Conservation (phyloP, 2,888 invertebrate species). For the Heliconius hortense region DNA sequence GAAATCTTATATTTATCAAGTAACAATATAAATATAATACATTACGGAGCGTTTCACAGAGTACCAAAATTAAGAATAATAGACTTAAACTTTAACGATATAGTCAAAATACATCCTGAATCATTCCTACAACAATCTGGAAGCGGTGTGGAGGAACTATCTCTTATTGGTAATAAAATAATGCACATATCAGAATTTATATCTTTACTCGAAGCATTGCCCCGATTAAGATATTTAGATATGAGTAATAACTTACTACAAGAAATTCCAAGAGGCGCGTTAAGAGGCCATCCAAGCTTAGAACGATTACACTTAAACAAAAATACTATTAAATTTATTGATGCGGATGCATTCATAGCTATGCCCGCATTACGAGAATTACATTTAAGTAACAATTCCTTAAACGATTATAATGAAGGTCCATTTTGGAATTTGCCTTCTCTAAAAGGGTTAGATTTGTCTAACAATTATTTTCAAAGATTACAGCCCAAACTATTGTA, state of each 20-base stretch:
- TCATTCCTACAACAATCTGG: constrained; percentile 89
- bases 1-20: constrained; percentile 85
- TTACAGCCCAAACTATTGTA: constrained; percentile 87
- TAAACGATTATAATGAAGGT: constrained; percentile 86
- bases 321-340: constrained; percentile 88
- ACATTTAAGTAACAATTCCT: constrained; percentile 90
- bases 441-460: constrained; percentile 91
- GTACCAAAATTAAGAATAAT: constrained; percentile 87
- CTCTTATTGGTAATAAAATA: constrained; percentile 88
- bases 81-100: constrained; percentile 89
- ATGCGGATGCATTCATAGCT: constrained; percentile 90
- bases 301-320: constrained; percentile 91
- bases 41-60: constrained; percentile 90
- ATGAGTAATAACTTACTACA: constrained; percentile 89
- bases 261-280: constrained; percentile 88
- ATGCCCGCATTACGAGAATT: constrained; percentile 92
- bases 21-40: constrained; percentile 88
- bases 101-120: constrained; percentile 90
- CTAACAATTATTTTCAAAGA: constrained; percentile 87
- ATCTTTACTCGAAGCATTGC: constrained; percentile 88
- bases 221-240: constrained; percentile 89
- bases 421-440: constrained; percentile 93
- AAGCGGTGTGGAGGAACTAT: constrained; percentile 89
- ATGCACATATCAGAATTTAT: constrained; percentile 88
- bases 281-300: constrained; percentile 90